Percentiles rank a stretch among this genome's conserved stretches.
phyloP scores from a whole-genome alignment of 1,140 invertebrate genomes.

The Pissodes strobi region DNA sequence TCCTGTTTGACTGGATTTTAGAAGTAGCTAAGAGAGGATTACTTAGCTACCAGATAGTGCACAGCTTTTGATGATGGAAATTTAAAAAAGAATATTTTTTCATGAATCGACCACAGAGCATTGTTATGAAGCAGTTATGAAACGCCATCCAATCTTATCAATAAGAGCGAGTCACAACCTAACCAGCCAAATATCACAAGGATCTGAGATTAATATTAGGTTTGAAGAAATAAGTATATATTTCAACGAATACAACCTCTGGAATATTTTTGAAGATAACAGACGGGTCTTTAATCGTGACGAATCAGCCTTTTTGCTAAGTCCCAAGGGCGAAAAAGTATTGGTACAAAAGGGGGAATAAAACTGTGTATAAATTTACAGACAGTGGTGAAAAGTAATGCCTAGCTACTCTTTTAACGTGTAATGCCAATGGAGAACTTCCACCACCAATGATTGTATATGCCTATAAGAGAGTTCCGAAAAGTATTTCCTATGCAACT shows the following conservation, averaged over 20 bases:
- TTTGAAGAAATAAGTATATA: neutral
- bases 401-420: constrained; percentile 21
- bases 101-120: neutral
- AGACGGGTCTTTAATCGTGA: constrained; percentile 51
- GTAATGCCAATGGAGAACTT: constrained; percentile 15
- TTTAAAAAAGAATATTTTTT: neutral
- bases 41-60: neutral
- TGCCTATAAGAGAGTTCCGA: constrained; percentile 15
- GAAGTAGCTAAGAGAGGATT: neutral
- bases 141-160: neutral
- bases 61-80: neutral
- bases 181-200: neutral
- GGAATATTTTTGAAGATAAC: constrained; percentile 29
- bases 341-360: constrained; percentile 44
- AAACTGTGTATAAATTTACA: constrained; percentile 43
- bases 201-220: constrained; percentile 1
- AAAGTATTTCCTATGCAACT: neutral
- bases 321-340: constrained; percentile 45
- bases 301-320: constrained; percentile 52
- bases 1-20: neutral
- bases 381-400: constrained; percentile 42
- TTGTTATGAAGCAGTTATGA: neutral
- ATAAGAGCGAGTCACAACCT: neutral
- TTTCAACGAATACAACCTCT: neutral
- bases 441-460: constrained; percentile 27